Base-by-base conservation (phyloP, 2,797 vertebrate species). In the Taeniopygia guttata region DNA sequence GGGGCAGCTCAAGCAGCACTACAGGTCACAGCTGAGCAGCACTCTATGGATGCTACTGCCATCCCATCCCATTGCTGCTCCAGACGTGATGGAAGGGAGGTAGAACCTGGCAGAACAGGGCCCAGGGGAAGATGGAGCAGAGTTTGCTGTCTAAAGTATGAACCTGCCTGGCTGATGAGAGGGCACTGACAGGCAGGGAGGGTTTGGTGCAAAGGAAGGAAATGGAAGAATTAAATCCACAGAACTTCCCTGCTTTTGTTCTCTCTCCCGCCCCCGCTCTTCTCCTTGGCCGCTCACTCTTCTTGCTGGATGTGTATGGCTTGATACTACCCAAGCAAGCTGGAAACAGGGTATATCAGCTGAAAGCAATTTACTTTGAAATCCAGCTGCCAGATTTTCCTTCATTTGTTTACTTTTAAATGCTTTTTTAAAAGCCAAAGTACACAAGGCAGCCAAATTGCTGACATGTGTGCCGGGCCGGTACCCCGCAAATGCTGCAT, bases 381-480 rank as follows among this genome's bases (percentile, higher is more conserved):
- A 98, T 97, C 97, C 98, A 98, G 98, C 98, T 99, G 98, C 98
- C 98, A 98, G 98, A 98, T 98, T 99, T 98, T 96, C 98, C 98
- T 98, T 98, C 98, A 98, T 98, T 98, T 98, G 98, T 99, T 99
- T 99, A 99, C 98, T 99, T 99, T 99, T 98, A 99, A 99, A 99
- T 98, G 98, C 98, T 98, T 98, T 98, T 98, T 98, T 98, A 98
- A 98, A 98, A 98, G 99, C 98, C 98, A 99, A 99, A 99, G 99
- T 98, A 99, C 98, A 99, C 98, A 99, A 98, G 98, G 98, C 98
- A 97, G 98, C 98, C 98, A 99, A 99, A 99, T 99, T 99, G 98
- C 98, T 98, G 98, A 99, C 99, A 99, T 99, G 98, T 99, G 99
- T 99, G 98, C 94, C 36, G 96, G 97, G 98, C 97, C 97, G 97